Evolutionary conservation across 2,888 invertebrate species (phyloP).

Genomic region (Cacoxenus indagator): DNA sequence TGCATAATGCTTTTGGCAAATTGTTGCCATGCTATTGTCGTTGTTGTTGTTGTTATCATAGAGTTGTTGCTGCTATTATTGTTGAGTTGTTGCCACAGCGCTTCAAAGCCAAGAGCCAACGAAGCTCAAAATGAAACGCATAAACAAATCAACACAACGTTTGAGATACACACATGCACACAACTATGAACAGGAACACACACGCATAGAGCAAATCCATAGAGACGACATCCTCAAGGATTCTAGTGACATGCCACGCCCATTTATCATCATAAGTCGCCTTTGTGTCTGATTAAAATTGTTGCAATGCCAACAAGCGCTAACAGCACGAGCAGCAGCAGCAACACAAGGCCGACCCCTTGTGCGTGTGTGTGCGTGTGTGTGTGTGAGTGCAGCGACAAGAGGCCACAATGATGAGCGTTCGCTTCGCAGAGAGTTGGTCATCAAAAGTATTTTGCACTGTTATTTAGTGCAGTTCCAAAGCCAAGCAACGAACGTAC

Average conservation of each 20-base stretch:
- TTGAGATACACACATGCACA: slow-evolving; percentile 15
- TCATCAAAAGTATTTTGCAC: slow-evolving; percentile 16
- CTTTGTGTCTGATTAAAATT: slow-evolving; percentile 35
- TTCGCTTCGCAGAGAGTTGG: not conserved
- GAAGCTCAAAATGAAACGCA: slow-evolving; percentile 26
- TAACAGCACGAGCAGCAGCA: not conserved
- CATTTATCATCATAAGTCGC: slow-evolving; percentile 36
- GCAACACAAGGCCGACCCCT: not conserved
- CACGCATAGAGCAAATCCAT: slow-evolving; percentile 10
- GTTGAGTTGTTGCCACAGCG: slow-evolving; percentile 6
- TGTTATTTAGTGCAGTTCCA: slow-evolving; percentile 16
- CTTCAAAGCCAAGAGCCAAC: slow-evolving; percentile 23
- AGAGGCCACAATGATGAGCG: not conserved
- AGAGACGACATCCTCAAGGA: slow-evolving; percentile 18
- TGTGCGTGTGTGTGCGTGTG: not conserved
- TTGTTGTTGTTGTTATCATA: slow-evolving; percentile 13
- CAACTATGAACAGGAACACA: not conserved
- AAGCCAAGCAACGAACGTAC: not conserved
- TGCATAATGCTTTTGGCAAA: slow-evolving; percentile 37
- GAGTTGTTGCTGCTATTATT: slow-evolving; percentile 15
- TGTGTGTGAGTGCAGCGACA: not conserved
- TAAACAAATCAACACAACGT: slow-evolving; percentile 31
- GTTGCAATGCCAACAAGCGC: slow-evolving; percentile 17
- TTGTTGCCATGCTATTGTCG: slow-evolving; percentile 23
- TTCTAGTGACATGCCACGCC: slow-evolving; percentile 25